phyloP scores from a whole-genome alignment of 1,140 invertebrate genomes.

The Pentalonia nigronervosa region DNA sequence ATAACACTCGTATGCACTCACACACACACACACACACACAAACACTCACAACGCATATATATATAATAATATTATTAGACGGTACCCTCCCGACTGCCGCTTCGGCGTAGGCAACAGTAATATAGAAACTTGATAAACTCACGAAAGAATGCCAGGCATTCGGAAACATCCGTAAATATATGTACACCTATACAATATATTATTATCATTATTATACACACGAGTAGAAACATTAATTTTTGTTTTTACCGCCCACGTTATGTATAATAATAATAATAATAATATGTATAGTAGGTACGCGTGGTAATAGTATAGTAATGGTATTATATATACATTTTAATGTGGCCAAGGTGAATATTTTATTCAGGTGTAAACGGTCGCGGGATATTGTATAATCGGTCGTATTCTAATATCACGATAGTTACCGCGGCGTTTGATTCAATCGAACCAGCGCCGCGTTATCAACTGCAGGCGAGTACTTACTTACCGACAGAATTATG shows the following conservation, averaged over 20 bases:
- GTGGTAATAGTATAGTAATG: not conserved
- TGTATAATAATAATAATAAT: not conserved
- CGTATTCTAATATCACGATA: not conserved
- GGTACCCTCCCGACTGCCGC: not conserved
- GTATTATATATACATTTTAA: not conserved
- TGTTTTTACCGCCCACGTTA: slow-evolving; percentile 39
- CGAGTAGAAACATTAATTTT: slow-evolving; percentile 32
- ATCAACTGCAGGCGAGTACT: not conserved
- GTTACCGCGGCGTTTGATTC: not conserved
- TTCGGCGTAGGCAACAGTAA: not conserved
- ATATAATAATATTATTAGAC: not conserved
- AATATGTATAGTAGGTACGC: not conserved
- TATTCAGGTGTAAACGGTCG: not conserved
- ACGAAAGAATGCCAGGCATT: slow-evolving; percentile 1
- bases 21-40: too few relatives aligned
- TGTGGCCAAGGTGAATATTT: not conserved
- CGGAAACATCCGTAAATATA: slow-evolving; percentile 14
- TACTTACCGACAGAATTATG: not conserved
- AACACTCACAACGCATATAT: not conserved
- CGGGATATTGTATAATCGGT: not conserved
- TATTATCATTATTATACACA: not conserved
- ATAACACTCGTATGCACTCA: too few relatives aligned
- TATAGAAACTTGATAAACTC: slow-evolving; percentile 9
- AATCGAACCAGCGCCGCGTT: not conserved
- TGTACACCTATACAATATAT: not conserved